A percentile compares a stretch with the other conserved stretches of the same genome.
Evolutionary conservation across 2,797 vertebrate genomes (phyloP).

Genomic region (Monodelphis domestica): DNA sequence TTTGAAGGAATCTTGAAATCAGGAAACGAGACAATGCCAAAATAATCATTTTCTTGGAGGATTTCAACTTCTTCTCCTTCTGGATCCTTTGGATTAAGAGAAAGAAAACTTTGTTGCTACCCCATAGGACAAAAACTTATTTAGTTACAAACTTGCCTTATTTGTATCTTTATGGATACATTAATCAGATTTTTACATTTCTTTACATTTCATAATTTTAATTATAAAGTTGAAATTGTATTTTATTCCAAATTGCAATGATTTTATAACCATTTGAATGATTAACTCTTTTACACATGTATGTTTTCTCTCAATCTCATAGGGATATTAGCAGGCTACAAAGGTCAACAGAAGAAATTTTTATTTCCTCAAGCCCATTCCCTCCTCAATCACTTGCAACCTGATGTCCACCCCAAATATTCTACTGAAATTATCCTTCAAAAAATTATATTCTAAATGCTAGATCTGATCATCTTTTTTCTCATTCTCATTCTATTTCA

Average conservation of each 20-base stretch:
- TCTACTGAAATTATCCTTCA: background rate
- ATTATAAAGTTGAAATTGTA: background rate
- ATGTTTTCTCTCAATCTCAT: background rate
- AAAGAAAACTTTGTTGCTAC: conserved; percentile 29
- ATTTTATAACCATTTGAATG: background rate
- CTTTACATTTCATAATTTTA: background rate
- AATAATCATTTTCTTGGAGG: conserved; percentile 88
- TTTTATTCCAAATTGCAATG: background rate
- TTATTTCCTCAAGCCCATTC: background rate
- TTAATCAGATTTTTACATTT: background rate
- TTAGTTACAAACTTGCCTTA: background rate
- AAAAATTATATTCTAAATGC: background rate
- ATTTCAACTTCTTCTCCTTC: conserved; percentile 88
- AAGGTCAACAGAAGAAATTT: background rate
- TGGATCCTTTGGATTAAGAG: conserved; percentile 89
- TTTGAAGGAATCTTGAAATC: conserved; percentile 95
- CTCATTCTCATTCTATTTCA: background rate
- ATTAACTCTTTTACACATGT: background rate
- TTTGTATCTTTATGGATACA: no score
- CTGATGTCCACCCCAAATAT: no score
- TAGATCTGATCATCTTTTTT: background rate
- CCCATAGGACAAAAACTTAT: conserved; percentile 20
- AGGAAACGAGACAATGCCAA: conserved; percentile 92
- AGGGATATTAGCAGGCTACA: background rate
- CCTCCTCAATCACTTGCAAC: background rate